phyloP scores from a whole-genome alignment of 2,888 invertebrate species.

The Morinoia aosen region DNA sequence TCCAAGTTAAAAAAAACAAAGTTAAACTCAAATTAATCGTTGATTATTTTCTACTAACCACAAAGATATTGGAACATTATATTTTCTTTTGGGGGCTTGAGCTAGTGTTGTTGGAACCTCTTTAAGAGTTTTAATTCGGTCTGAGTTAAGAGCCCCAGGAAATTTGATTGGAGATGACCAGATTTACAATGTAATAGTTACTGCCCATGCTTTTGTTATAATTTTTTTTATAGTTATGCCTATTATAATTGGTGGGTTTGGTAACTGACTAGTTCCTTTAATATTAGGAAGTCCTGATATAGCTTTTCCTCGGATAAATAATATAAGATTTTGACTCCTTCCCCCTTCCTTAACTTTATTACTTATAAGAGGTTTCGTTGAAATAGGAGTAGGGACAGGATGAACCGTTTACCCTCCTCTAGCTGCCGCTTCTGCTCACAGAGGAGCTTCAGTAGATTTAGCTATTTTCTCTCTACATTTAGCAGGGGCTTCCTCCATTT shows the following conservation, averaged over 20 bases:
- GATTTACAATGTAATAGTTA: too few species aligned
- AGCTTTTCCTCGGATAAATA: slow-evolving; percentile 87
- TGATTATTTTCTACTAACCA: slow-evolving; percentile 71
- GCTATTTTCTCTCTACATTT: slow-evolving; percentile 84
- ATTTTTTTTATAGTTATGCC: too few species aligned
- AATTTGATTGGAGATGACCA: too few species aligned
- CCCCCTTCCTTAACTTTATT: slow-evolving; percentile 80
- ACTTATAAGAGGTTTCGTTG: slow-evolving; percentile 78
- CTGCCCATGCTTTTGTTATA: too few species aligned
- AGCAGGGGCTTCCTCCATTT: slow-evolving; percentile 81
- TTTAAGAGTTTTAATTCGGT: slow-evolving; percentile 80
- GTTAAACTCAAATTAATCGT: slow-evolving; percentile 63
- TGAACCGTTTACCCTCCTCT: slow-evolving; percentile 85
- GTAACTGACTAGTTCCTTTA: slow-evolving; percentile 84
- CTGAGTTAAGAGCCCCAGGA: too few species aligned
- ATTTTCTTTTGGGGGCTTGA: slow-evolving; percentile 72
- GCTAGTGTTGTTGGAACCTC: slow-evolving; percentile 75
- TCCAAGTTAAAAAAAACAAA: background rate
- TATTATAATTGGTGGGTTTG: slow-evolving; percentile 74
- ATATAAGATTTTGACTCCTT: slow-evolving; percentile 86
- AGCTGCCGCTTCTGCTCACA: slow-evolving; percentile 78
- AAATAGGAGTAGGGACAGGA: slow-evolving; percentile 82
- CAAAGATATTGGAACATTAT: slow-evolving; percentile 74
- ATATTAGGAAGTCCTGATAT: slow-evolving; percentile 85
- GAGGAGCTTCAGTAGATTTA: slow-evolving; percentile 81